Evolutionary conservation across 2,888 invertebrate species (phyloP).

Genomic region (Cheiracanthium punctorium): DNA sequence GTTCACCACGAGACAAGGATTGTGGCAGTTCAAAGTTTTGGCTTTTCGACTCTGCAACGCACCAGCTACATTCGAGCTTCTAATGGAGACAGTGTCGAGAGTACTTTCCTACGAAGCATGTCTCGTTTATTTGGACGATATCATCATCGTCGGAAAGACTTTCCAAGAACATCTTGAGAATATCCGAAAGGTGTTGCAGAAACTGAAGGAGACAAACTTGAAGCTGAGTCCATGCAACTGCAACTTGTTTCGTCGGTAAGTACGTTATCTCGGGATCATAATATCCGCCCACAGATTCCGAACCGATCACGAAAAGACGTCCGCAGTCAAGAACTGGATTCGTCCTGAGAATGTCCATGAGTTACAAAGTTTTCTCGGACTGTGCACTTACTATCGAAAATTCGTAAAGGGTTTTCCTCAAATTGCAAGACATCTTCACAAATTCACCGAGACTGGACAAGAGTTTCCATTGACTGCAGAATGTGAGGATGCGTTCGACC

Average conservation of each 20-base stretch:
- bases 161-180: background rate
- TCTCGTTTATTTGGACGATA: background rate
- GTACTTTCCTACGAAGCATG: background rate
- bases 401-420: background rate
- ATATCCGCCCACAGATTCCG: background rate
- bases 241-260: constrained; percentile 1
- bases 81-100: background rate
- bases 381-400: background rate
- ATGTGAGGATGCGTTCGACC: no score
- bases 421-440: no score
- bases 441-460: no score
- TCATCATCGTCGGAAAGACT: background rate
- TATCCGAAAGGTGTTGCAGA: constrained; percentile 5
- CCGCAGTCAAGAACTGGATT: background rate
- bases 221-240: constrained; percentile 1
- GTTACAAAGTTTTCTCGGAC: background rate
- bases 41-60: background rate
- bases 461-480: no score
- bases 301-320: background rate
- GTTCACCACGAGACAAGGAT: background rate
- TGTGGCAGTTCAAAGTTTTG: background rate
- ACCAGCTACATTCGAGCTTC: background rate
- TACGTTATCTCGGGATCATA: background rate
- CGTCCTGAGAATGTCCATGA: background rate
- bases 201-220: background rate